Base-by-base conservation (phyloP, 2,797 vertebrate genomes). In the Cryptoblepharus egeriae region DNA sequence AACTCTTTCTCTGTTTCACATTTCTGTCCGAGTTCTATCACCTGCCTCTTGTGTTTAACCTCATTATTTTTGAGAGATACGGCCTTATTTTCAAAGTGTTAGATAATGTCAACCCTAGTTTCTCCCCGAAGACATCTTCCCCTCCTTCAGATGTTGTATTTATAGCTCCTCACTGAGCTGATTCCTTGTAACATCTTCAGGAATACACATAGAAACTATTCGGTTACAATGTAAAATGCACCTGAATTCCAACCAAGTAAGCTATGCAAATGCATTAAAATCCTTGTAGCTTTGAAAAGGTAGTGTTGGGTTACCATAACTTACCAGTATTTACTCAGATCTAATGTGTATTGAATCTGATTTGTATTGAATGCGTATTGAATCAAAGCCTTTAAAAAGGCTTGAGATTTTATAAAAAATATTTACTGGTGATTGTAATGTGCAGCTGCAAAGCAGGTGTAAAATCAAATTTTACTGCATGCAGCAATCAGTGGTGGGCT, bases 41-140 rank as follows among this genome's bases (percentile, higher is more conserved):
- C 61, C 70, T 84, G 76, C 49, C 49, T 67, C 45, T 77, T 81
- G 61, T 58, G 52, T 72, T 73, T 72, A 77, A 81, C 79, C 79
- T 65, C 58, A 67, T 85, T 85, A 67, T 81, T 72, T 72, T 73
- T n/a, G 39, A 85, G 52, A 49, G 74, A 35, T 5, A 52, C 3
- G 22, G 52, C 39, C 61, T 81, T 71, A 57, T 22, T 67, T 81
- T 67, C 49, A 52, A 60, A 64, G 52, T 80, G 60, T 63, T 60
- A 60, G 35, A 65, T 85, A 64, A 35, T 9, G 1, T 35, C n/a
- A 85, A 86, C 26, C 5, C 12, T 1, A 26, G 18, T 4, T 45
- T 26, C 6, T 39, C 68, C 83, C 68, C 45, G 35, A 3, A 52
- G 63, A 57, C 7, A 1, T 4, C 67, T 82, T 82, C 45, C 0